Conservation (phyloP, 2,113 vertebrate species). For the Crypturellus undulatus region DNA sequence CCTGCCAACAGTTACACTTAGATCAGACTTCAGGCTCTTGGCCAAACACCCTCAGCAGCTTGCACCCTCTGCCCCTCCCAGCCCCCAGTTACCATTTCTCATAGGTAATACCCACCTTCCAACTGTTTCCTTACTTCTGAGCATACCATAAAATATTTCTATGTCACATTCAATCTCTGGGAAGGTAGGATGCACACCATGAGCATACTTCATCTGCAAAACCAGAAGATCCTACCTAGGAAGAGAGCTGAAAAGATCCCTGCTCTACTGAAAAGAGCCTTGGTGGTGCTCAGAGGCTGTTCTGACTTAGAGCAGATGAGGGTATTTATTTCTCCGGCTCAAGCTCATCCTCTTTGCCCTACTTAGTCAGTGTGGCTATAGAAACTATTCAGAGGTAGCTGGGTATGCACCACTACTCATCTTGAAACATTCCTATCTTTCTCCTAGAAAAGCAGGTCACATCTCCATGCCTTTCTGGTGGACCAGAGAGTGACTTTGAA, state of each 20-base stretch:
- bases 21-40: not conserved
- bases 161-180: rapidly evolving
- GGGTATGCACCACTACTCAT: not conserved
- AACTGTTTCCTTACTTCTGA: not conserved
- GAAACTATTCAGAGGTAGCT: not conserved
- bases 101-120: not conserved
- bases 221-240: not conserved
- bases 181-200: not conserved
- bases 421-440: not conserved
- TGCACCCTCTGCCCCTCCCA: not conserved
- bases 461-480: not conserved
- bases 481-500: not conserved
- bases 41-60: rapidly evolving
- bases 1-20: not conserved
- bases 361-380: rapidly evolving
- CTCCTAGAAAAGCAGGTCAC: not conserved
- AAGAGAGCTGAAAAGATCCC: not conserved
- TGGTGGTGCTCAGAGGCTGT: not conserved
- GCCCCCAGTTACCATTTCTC: not conserved
- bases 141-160: not conserved
- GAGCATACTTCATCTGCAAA: not conserved
- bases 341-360: not conserved
- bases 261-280: not conserved
- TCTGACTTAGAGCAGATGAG: not conserved
- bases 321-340: not conserved